Percentiles rank a stretch among this genome's conserved stretches.
phyloP scores from a whole-genome alignment of 2,888 invertebrate genomes.

The Stenolophus ochropezus region DNA sequence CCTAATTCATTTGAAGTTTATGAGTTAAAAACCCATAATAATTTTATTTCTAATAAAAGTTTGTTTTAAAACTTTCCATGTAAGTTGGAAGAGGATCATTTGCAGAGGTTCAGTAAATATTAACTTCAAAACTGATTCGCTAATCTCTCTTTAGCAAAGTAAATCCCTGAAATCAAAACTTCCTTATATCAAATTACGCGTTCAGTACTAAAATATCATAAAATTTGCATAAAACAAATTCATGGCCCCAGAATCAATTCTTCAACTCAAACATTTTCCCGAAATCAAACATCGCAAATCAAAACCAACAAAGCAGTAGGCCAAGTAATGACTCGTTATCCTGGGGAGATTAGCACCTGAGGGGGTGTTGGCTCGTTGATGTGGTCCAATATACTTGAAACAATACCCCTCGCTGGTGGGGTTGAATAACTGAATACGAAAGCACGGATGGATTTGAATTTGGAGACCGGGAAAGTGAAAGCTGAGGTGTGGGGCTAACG shows the following conservation, averaged over 20 bases:
- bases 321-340: constrained; percentile 16
- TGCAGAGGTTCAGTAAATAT: background rate
- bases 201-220: constrained; percentile 30
- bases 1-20: too few relatives aligned
- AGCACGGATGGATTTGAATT: constrained; percentile 18
- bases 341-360: background rate
- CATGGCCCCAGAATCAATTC: constrained; percentile 23
- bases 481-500: background rate
- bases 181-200: constrained; percentile 17
- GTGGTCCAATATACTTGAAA: constrained; percentile 35
- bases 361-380: background rate
- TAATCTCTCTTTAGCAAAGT: background rate
- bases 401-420: background rate
- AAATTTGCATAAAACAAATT: constrained; percentile 37
- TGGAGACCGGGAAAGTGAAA: constrained; percentile 24
- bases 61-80: background rate
- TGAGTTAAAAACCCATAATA: too few relatives aligned
- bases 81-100: background rate
- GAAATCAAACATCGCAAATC: constrained; percentile 36
- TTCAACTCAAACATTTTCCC: constrained; percentile 22
- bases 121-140: background rate
- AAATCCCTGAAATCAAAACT: background rate
- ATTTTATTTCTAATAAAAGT: background rate
- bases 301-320: constrained; percentile 3
- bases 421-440: constrained; percentile 37